phyloP scores from a whole-genome alignment of 2,113 vertebrate species.

The Pangasianodon hypophthalmus region DNA sequence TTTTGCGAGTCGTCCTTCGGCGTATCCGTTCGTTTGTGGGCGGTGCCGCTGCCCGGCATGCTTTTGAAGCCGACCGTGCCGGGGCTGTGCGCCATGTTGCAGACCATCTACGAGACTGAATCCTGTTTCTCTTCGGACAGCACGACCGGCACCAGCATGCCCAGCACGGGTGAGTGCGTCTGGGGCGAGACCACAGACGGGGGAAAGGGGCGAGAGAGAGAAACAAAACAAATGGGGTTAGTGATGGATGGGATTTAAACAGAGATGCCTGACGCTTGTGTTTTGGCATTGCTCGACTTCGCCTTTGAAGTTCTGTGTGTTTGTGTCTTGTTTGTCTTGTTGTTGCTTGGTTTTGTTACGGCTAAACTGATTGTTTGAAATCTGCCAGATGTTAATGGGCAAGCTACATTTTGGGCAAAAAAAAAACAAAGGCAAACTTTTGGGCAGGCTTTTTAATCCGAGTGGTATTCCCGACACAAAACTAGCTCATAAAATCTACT shows the following conservation, averaged over 20 bases:
- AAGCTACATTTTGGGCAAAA: neutral
- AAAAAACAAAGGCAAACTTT: neutral
- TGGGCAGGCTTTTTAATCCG: neutral
- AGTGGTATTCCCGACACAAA: no score
- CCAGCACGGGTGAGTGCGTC: conserved; percentile 74
- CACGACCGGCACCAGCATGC: conserved; percentile 72
- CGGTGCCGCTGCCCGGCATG: conserved; percentile 68
- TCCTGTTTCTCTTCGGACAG: conserved; percentile 82
- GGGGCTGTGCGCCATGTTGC: conserved; percentile 80
- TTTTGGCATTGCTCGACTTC: neutral
- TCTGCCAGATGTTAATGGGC: neutral
- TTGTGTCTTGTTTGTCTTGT: conserved; percentile 13
- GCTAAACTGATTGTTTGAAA: neutral
- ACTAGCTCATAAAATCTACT: neutral
- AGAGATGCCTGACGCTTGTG: neutral
- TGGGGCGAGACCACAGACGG: neutral
- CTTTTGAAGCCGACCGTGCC: conserved; percentile 78
- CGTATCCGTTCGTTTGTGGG: conserved; percentile 6
- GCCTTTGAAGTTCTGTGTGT: conserved; percentile 14
- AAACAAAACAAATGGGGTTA: neutral
- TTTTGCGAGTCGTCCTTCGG: neutral
- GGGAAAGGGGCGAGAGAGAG: neutral
- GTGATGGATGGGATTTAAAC: neutral
- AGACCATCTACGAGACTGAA: conserved; percentile 84
- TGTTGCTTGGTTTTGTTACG: neutral